Evolutionary conservation across 2,797 vertebrate genomes (phyloP).

Genomic region (Typhlichthys eigenmanni): DNA sequence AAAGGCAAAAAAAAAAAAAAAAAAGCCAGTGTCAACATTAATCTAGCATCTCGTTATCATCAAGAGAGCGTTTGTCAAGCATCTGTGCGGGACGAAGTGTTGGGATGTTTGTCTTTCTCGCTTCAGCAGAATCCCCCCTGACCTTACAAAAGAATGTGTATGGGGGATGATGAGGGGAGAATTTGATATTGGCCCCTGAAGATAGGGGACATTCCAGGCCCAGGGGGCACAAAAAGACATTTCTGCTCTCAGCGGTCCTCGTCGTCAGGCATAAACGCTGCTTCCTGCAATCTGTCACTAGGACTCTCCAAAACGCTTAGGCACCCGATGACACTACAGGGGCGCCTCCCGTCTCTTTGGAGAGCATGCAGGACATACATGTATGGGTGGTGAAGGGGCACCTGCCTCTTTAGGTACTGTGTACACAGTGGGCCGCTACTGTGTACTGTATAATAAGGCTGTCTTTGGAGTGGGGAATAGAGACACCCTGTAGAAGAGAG

Average conservation of each 20-base stretch:
- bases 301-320: constrained; percentile 78
- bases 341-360: constrained; percentile 72
- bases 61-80: background rate
- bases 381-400: constrained; percentile 11
- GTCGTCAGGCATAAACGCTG: constrained; percentile 76
- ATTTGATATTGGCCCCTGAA: constrained; percentile 83
- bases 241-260: constrained; percentile 79
- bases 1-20: background rate
- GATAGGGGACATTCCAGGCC: constrained; percentile 84
- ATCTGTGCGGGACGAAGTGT: constrained; percentile 23
- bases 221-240: constrained; percentile 81
- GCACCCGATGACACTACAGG: constrained; percentile 76
- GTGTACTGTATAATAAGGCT: background rate
- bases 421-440: background rate
- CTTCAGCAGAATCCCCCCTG: constrained; percentile 70
- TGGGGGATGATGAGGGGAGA: constrained; percentile 76
- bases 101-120: constrained; percentile 57
- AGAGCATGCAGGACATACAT: constrained; percentile 38
- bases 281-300: constrained; percentile 87
- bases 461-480: constrained; percentile 9
- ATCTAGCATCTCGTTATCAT: constrained; percentile 17
- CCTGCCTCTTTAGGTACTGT: background rate
- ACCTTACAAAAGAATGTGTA: constrained; percentile 81
- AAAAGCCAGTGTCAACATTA: background rate
- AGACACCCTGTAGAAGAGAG: background rate